Percentiles rank a stretch among this genome's conserved stretches.
Evolutionary conservation across 2,797 vertebrate species (phyloP).

Genomic region (Diplodus sargus): DNA sequence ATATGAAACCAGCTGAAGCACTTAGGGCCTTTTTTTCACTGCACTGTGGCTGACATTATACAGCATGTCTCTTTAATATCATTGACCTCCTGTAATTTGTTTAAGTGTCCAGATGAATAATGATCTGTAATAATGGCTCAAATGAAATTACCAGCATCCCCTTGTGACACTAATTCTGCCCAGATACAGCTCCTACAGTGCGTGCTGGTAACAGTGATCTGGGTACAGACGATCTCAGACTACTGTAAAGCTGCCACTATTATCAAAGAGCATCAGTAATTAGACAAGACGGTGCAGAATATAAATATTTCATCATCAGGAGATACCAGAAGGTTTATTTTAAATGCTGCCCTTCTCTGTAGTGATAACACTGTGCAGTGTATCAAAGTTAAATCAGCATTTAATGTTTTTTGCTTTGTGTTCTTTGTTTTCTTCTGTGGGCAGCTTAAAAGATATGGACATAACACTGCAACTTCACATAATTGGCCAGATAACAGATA

Average conservation of each 20-base stretch:
- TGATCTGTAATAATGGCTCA: conserved; percentile 17
- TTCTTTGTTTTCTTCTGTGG: neutral
- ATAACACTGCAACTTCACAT: no score
- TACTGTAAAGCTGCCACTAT: neutral
- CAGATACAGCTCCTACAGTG: conserved; percentile 7
- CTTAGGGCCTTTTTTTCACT: neutral
- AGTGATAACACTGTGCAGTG: neutral
- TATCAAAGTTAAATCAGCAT: neutral
- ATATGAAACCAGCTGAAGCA: neutral
- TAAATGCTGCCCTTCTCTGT: neutral
- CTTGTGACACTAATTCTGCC: neutral
- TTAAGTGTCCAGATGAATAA: conserved; percentile 36
- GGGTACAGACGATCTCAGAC: neutral
- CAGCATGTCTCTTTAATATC: neutral
- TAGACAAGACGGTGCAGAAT: neutral
- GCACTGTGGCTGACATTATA: neutral
- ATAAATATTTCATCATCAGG: neutral
- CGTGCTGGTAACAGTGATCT: neutral
- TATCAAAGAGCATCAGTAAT: conserved; percentile 3
- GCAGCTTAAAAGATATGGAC: no score
- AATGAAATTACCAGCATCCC: conserved; percentile 37
- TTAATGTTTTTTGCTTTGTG: neutral
- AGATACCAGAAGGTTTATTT: neutral
- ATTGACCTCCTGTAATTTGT: conserved; percentile 18
- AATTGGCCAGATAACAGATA: no score